Evolutionary conservation across 2,113 vertebrate genomes (phyloP).

Genomic region (Marmota flaviventris): DNA sequence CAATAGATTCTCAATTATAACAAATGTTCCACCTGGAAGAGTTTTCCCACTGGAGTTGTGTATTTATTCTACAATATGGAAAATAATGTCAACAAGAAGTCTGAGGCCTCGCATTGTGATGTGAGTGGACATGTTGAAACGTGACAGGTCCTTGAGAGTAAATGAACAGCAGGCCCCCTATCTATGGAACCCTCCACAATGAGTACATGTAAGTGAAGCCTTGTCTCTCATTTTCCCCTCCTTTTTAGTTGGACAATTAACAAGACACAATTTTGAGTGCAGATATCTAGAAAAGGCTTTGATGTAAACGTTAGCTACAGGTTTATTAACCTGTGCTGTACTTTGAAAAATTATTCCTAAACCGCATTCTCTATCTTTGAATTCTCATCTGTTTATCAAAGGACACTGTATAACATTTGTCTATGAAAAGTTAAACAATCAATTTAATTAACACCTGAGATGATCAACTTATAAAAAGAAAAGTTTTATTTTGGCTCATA

Average conservation of each 20-base stretch:
- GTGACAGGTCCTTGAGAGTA: neutral
- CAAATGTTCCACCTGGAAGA: neutral
- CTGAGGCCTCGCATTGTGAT: neutral
- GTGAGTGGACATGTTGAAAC: neutral
- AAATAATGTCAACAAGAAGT: neutral
- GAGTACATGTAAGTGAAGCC: neutral
- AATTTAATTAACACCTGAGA: neutral
- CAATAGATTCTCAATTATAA: conserved; percentile 20
- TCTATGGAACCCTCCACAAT: neutral
- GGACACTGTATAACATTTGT: neutral
- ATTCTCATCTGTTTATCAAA: neutral
- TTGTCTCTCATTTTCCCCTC: neutral
- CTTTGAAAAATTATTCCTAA: neutral
- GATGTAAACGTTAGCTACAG: neutral
- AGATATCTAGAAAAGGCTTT: neutral
- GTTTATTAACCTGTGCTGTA: neutral
- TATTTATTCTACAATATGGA: conserved; percentile 1
- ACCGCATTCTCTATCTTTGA: neutral
- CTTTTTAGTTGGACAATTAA: neutral
- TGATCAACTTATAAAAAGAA: neutral
- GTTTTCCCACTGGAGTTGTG: neutral
- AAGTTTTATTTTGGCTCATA: neutral
- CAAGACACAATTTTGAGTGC: no score
- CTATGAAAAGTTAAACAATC: neutral
- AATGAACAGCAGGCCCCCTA: neutral